These are phyloP conservation scores for Tribolium castaneum DNA, from an alignment of 1,140 invertebrate species.

Conservation along the genomic window DNA sequence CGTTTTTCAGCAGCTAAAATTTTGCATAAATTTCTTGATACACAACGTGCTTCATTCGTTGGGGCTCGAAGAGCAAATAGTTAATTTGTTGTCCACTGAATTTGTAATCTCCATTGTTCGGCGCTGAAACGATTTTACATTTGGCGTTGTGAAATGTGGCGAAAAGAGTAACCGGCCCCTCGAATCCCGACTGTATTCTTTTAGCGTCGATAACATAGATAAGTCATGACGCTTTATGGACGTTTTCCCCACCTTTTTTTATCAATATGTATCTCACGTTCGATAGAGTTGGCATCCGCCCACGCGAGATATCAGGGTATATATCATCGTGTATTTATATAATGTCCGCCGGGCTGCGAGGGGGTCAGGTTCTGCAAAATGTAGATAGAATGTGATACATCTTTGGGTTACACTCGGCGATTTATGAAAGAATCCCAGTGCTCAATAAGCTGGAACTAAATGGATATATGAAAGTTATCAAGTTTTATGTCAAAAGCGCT, in stretches of 20 bases:
- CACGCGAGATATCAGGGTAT: conserved; percentile 25
- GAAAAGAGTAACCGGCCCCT: conserved; percentile 31
- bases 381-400: conserved; percentile 38
- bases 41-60: not conserved
- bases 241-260: conserved; percentile 33
- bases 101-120: not conserved
- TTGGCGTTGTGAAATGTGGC: conserved; percentile 23
- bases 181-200: conserved; percentile 19
- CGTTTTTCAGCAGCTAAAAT: not conserved
- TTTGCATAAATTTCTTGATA: not conserved
- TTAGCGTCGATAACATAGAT: conserved; percentile 32
- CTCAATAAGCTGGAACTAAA: conserved; percentile 46
- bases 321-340: conserved; percentile 43
- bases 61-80: too few relatives aligned
- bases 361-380: conserved; percentile 43
- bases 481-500: conserved; percentile 44
- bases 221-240: conserved; percentile 32
- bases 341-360: conserved; percentile 37
- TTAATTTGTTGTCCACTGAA: not conserved
- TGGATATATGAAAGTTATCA: conserved; percentile 46
- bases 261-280: conserved; percentile 43
- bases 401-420: conserved; percentile 34
- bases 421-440: conserved; percentile 44
- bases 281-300: conserved; percentile 39
- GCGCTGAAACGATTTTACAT: not conserved